phyloP scores from a whole-genome alignment of 2,797 vertebrate species.

The Lemur catta region DNA sequence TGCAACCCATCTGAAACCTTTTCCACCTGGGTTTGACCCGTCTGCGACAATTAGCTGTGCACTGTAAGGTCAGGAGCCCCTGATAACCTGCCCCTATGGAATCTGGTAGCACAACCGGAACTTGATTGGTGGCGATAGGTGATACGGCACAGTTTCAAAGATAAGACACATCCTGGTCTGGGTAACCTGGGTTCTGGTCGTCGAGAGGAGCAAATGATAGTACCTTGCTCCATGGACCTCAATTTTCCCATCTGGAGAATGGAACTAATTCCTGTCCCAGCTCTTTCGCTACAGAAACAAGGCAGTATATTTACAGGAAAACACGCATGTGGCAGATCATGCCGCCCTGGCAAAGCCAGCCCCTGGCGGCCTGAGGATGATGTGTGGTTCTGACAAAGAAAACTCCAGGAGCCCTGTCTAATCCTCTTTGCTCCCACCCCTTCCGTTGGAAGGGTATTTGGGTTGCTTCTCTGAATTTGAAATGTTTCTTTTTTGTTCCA shows the following conservation, averaged over 20 bases:
- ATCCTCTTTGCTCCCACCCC: too few species aligned
- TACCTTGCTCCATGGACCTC: neutral
- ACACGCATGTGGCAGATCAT: rapidly evolving
- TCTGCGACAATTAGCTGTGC: neutral
- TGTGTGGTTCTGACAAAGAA: neutral
- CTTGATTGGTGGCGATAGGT: neutral
- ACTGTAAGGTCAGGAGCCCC: neutral
- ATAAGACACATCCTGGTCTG: neutral
- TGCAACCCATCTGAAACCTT: neutral
- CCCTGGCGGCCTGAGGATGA: neutral
- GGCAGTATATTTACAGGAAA: neutral
- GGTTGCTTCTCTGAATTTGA: neutral
- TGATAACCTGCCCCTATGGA: rapidly evolving
- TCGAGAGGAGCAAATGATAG: neutral
- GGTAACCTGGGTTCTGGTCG: neutral
- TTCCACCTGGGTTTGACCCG: neutral
- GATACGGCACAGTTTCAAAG: rapidly evolving
- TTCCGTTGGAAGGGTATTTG: neutral
- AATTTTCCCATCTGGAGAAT: neutral
- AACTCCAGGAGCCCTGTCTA: neutral
- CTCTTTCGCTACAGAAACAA: neutral
- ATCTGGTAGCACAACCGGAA: neutral
- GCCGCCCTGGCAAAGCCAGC: too few species aligned
- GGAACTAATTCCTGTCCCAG: neutral
- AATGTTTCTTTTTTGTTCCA: neutral